A percentile compares a stretch with the other conserved stretches of the same genome.
Conservation (phyloP, 1,140 invertebrate genomes). For the Rhyacophila brunnea region DNA sequence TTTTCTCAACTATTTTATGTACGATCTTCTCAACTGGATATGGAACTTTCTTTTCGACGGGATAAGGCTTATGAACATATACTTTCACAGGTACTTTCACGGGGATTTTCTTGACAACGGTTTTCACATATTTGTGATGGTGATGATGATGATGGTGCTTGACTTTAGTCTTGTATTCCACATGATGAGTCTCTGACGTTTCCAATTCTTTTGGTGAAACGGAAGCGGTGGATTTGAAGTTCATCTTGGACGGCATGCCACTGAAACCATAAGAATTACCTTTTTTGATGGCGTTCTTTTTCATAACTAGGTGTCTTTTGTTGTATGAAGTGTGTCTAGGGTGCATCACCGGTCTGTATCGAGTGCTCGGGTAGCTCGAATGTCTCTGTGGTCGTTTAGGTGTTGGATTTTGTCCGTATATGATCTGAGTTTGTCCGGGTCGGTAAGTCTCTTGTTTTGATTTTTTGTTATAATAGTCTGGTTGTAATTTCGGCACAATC, state of each 20-base stretch:
- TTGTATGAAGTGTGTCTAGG: conserved; percentile 1
- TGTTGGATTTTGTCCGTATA: conserved; percentile 5
- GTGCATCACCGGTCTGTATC: background rate
- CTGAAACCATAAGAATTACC: conserved; percentile 30
- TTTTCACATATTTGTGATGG: conserved; percentile 60
- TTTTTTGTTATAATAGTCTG: background rate
- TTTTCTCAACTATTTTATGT: conserved; percentile 63
- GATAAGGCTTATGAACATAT: conserved; percentile 53
- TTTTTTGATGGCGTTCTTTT: conserved; percentile 15
- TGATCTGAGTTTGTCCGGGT: conserved; percentile 5
- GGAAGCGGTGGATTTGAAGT: background rate
- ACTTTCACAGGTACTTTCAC: conserved; percentile 50
- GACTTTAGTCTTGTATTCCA: conserved; percentile 48
- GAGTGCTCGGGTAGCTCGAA: background rate
- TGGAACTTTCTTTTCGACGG: conserved; percentile 63
- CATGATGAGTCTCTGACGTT: conserved; percentile 15
- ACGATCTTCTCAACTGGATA: conserved; percentile 63
- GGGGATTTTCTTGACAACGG: conserved; percentile 53
- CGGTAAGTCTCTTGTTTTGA: conserved; percentile 2
- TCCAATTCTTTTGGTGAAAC: background rate
- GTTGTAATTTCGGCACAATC: conserved; percentile 16
- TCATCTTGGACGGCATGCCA: conserved; percentile 1
- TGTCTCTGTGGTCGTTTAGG: conserved; percentile 8
- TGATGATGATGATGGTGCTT: conserved; percentile 64
- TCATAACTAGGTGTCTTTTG: background rate